Percentiles rank a stretch among this genome's conserved stretches.
These are phyloP conservation scores for Cosmorhoe ocellata DNA, from an alignment of 2,888 invertebrate genomes.

Conservation along the genomic window DNA sequence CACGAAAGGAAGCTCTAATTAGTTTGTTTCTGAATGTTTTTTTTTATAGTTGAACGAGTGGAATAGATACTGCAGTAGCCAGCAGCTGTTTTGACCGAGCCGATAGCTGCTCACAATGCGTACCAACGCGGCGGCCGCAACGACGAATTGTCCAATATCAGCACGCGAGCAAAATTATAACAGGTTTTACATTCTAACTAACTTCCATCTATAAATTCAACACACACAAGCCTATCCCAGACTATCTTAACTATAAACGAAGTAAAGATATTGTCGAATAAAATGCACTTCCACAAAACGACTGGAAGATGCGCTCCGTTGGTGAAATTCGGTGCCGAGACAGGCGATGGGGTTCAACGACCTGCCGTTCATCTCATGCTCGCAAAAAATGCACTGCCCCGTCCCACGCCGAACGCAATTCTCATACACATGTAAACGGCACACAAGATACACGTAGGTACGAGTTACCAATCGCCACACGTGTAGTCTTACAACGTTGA, in stretches of 20 bases:
- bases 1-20: conserved; percentile 56
- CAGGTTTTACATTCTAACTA: conserved; percentile 37
- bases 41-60: conserved; percentile 46
- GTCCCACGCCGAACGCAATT: conserved; percentile 76
- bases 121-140: conserved; percentile 41
- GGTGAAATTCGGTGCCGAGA: conserved; percentile 72
- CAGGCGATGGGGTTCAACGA: conserved; percentile 69
- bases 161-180: conserved; percentile 47
- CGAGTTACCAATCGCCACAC: conserved; percentile 66
- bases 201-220: conserved; percentile 2
- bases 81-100: conserved; percentile 55
- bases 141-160: conserved; percentile 37
- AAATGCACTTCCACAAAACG: conserved; percentile 33
- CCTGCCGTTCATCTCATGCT: conserved; percentile 71
- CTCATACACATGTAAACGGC: conserved; percentile 59
- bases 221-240: neutral
- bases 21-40: conserved; percentile 58
- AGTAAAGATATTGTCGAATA: conserved; percentile 19
- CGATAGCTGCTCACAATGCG: conserved; percentile 62
- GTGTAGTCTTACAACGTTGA: conserved; percentile 59
- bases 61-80: conserved; percentile 45
- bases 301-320: conserved; percentile 67
- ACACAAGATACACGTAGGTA: conserved; percentile 50
- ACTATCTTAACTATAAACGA: neutral
- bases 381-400: conserved; percentile 81